These are phyloP conservation scores for Drosophila malerkotliana DNA, from an alignment of 1,140 invertebrate genomes.

Conservation along the genomic window DNA sequence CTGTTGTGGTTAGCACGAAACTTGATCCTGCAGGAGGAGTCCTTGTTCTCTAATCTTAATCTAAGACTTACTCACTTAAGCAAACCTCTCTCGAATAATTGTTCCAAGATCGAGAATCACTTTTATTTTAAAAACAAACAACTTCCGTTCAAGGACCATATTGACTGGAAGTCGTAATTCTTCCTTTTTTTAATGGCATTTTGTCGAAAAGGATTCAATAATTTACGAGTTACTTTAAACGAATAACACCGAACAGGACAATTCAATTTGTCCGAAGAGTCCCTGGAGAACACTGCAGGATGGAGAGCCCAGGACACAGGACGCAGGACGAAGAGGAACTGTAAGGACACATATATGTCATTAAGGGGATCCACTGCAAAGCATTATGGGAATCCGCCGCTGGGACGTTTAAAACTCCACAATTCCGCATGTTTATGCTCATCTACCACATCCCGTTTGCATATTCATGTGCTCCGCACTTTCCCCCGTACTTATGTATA, in stretches of 20 bases:
- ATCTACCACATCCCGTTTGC: conserved; percentile 44
- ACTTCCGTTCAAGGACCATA: neutral
- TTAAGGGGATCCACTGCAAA: conserved; percentile 24
- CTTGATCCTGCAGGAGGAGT: neutral
- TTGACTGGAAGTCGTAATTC: conserved; percentile 1
- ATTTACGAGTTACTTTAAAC: conserved; percentile 9
- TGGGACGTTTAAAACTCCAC: conserved; percentile 15
- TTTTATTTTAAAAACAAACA: neutral
- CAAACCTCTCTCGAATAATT: neutral
- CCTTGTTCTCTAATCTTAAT: conserved; percentile 2
- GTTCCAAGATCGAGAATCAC: neutral
- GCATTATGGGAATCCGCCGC: conserved; percentile 19
- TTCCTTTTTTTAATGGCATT: neutral
- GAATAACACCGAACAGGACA: conserved; percentile 15
- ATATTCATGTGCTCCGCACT: conserved; percentile 41
- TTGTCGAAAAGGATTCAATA: conserved; percentile 6
- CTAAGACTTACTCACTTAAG: conserved; percentile 4
- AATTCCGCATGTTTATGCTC: conserved; percentile 28
- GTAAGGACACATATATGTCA: conserved; percentile 4
- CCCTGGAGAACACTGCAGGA: neutral
- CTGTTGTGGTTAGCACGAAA: conserved; percentile 17
- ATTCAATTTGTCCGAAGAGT: conserved; percentile 25
- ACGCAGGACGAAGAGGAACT: neutral
- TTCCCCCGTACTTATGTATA: conserved; percentile 57
- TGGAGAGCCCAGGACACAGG: neutral